A percentile compares a stretch with the other conserved stretches of the same genome.
phyloP scores from a whole-genome alignment of 2,113 vertebrate species.

The Monarcha castaneiventris region DNA sequence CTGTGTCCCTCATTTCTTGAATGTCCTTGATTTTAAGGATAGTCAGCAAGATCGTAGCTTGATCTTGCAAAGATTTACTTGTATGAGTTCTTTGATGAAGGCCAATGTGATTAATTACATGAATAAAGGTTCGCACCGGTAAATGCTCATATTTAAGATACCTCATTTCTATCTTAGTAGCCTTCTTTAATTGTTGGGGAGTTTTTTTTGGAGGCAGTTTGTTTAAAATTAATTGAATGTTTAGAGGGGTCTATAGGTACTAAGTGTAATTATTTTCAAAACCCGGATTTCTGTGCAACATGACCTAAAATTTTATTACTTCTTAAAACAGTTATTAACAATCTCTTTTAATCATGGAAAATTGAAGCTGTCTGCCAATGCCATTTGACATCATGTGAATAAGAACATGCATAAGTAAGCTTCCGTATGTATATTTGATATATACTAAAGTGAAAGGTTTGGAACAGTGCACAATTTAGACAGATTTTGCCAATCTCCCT shows the following conservation, averaged over 20 bases:
- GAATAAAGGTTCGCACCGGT: background rate
- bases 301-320: background rate
- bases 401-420: background rate
- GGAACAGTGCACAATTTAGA: background rate
- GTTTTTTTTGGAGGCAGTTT: accelerated
- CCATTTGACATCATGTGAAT: background rate
- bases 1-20: background rate
- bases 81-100: background rate
- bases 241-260: accelerated
- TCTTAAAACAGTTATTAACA: background rate
- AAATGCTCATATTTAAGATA: background rate
- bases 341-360: background rate
- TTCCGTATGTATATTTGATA: background rate
- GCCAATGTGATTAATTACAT: background rate
- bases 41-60: background rate
- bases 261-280: background rate
- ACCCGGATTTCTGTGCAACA: background rate
- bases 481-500: background rate
- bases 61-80: background rate
- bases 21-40: slow-evolving; percentile 17
- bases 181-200: background rate
- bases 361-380: background rate
- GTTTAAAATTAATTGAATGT: background rate
- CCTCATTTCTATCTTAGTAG: background rate
- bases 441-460: background rate